Evolutionary conservation across 2,113 vertebrate genomes (phyloP).

Genomic region (Zeus faber): DNA sequence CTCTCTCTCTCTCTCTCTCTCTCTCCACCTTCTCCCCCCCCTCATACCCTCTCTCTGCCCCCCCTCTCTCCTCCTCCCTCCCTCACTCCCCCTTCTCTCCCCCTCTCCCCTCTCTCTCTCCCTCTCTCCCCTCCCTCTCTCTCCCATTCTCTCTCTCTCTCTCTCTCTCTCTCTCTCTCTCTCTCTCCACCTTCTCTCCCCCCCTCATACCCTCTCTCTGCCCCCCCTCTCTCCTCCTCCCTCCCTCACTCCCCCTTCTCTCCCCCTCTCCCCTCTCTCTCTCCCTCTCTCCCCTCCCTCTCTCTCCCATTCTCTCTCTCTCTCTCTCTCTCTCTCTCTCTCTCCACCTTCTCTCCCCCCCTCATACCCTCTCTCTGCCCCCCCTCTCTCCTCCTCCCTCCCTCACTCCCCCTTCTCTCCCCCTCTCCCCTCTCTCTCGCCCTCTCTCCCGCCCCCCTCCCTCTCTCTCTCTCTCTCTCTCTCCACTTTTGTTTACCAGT

Average conservation of each 20-base stretch:
- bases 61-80: slow-evolving; percentile 3
- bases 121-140: background rate
- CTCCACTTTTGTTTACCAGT: slow-evolving; percentile 56
- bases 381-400: slow-evolving; percentile 2
- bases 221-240: too few relatives aligned
- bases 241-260: too few relatives aligned
- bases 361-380: too few relatives aligned
- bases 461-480: background rate
- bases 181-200: background rate
- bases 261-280: too few relatives aligned
- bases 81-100: background rate
- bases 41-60: too few relatives aligned
- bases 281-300: too few relatives aligned
- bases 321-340: too few relatives aligned
- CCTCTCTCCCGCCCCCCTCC: background rate
- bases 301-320: too few relatives aligned
- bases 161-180: background rate
- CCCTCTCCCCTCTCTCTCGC: background rate
- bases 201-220: background rate
- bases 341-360: too few relatives aligned
- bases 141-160: background rate
- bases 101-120: background rate
- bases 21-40: too few relatives aligned
- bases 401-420: background rate
- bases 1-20: too few relatives aligned